These are phyloP conservation scores for Xanthorhoe designata DNA, from an alignment of 2,888 invertebrate genomes.

Conservation along the genomic window DNA sequence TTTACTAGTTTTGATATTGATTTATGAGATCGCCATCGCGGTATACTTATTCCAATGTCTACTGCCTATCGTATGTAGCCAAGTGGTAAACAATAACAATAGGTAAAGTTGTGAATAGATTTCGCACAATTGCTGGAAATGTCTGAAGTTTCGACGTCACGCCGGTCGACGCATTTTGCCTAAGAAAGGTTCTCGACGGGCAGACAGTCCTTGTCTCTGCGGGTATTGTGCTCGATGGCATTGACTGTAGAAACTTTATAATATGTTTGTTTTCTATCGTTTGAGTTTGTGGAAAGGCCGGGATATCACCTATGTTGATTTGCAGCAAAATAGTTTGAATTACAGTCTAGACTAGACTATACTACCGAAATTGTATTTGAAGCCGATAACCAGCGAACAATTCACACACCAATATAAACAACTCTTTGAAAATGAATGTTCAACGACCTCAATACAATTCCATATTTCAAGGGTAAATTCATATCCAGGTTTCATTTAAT, in stretches of 20 bases:
- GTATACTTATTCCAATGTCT: conserved; percentile 15
- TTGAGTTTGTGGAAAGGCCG: background rate
- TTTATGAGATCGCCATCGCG: conserved; percentile 16
- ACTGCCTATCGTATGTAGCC: background rate
- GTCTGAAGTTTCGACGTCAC: conserved; percentile 29
- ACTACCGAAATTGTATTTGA: background rate
- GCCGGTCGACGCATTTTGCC: conserved; percentile 26
- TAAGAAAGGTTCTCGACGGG: conserved; percentile 20
- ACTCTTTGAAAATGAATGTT: conserved; percentile 1
- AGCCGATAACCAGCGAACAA: conserved; percentile 1
- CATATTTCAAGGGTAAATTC: conserved; percentile 5
- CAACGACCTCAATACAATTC: conserved; percentile 4
- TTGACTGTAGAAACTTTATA: conserved; percentile 23
- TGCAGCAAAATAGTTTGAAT: background rate
- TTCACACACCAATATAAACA: background rate
- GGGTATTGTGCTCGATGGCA: conserved; percentile 19
- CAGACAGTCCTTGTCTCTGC: conserved; percentile 20
- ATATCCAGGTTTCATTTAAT: conserved; percentile 15
- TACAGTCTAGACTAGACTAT: background rate
- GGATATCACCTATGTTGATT: background rate
- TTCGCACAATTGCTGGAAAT: conserved; percentile 19
- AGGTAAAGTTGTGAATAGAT: conserved; percentile 27
- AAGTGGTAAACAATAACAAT: conserved; percentile 11
- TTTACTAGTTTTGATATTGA: conserved; percentile 29
- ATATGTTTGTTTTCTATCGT: background rate